Conservation (phyloP, 2,888 invertebrate genomes). For the Timema podura region DNA sequence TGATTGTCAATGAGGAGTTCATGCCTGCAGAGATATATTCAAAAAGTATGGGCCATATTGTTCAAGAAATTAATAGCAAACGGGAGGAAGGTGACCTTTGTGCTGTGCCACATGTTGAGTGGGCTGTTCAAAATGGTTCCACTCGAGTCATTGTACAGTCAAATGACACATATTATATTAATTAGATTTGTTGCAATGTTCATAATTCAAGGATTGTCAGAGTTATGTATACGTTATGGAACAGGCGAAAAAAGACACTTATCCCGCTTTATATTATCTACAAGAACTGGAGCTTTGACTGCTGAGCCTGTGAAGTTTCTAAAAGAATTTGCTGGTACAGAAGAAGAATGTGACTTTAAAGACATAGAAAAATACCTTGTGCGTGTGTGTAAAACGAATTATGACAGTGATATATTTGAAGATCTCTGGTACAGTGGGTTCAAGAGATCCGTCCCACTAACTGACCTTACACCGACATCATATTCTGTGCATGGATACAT, state of each 20-base stretch:
- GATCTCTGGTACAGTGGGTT: not conserved
- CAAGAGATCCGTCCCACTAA: not conserved
- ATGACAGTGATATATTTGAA: not conserved
- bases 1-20: not conserved
- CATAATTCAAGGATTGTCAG: constrained; percentile 1
- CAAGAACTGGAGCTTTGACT: not conserved
- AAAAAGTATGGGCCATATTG: not conserved
- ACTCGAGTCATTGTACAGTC: not conserved
- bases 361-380: constrained; percentile 7
- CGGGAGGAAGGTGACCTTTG: not conserved
- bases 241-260: not conserved
- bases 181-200: constrained; percentile 2
- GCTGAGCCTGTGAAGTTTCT: not conserved
- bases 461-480: not conserved
- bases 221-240: not conserved
- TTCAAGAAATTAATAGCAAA: not conserved
- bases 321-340: not conserved
- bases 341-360: not conserved
- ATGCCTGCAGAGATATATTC: not conserved
- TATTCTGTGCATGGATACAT: no score
- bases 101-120: constrained; percentile 8
- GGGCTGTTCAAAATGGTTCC: constrained; percentile 1
- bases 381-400: not conserved
- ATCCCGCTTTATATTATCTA: not conserved
- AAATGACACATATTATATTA: not conserved